Conservation (phyloP, 1,140 invertebrate species). For the Bombus breviceps region DNA sequence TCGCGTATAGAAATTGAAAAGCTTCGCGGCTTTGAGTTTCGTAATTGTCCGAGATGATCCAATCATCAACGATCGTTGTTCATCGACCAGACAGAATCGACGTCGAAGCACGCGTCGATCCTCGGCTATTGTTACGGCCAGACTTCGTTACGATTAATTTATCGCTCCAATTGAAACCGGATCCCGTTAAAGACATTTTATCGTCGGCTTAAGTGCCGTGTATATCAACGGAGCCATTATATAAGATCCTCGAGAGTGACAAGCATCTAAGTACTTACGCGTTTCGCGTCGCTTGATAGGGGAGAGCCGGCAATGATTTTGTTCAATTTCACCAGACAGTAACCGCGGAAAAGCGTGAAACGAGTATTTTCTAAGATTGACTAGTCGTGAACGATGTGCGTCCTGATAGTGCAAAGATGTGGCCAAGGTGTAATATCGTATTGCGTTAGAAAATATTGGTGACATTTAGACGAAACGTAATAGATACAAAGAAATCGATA, state of each 20-base stretch:
- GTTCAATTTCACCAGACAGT: neutral
- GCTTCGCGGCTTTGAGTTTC: neutral
- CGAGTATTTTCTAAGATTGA: no score
- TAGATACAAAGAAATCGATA: neutral
- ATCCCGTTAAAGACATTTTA: conserved; percentile 53
- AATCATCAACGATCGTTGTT: neutral
- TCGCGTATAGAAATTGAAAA: neutral
- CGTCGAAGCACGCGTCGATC: neutral
- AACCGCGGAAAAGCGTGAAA: no score
- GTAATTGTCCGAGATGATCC: neutral
- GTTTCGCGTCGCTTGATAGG: neutral
- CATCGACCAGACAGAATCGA: neutral
- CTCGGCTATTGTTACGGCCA: neutral
- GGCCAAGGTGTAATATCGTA: neutral
- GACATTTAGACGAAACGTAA: neutral
- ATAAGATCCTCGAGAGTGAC: conserved; percentile 20
- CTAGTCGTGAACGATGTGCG: neutral
- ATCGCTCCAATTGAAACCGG: conserved; percentile 46
- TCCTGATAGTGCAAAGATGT: neutral
- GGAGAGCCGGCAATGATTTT: neutral
- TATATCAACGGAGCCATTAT: conserved; percentile 23
- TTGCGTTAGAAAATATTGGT: neutral
- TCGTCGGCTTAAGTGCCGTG: neutral
- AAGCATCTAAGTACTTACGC: neutral
- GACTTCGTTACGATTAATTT: conserved; percentile 33